These are phyloP conservation scores for Apus apus DNA, from an alignment of 2,113 vertebrate species.

Conservation along the genomic window DNA sequence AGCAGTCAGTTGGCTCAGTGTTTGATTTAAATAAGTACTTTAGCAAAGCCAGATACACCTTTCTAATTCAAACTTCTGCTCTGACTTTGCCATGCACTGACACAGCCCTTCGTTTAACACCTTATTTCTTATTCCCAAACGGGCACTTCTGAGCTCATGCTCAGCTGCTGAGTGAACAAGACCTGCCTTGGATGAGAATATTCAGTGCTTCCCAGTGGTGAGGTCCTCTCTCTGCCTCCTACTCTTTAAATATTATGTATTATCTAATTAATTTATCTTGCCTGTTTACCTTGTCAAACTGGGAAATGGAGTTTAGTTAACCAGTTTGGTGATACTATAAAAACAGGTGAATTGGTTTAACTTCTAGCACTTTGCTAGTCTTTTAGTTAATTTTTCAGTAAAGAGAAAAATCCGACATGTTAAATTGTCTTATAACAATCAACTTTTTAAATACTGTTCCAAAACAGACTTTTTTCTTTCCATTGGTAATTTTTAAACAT, in stretches of 20 bases:
- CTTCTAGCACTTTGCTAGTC: neutral
- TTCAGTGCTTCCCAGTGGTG: neutral
- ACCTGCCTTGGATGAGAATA: neutral
- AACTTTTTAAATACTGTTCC: neutral
- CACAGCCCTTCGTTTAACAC: neutral
- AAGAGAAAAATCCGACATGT: neutral
- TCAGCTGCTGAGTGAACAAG: constrained; percentile 16
- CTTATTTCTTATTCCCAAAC: neutral
- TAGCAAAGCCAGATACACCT: neutral
- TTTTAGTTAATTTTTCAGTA: constrained; percentile 4
- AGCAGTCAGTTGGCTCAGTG: neutral
- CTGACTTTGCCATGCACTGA: neutral
- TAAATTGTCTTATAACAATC: neutral
- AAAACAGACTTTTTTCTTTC: neutral
- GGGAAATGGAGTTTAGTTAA: constrained; percentile 42
- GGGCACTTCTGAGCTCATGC: constrained; percentile 5
- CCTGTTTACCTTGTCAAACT: constrained; percentile 30
- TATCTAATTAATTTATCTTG: constrained; percentile 12
- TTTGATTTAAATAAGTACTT: constrained; percentile 38
- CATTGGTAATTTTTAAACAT: neutral
- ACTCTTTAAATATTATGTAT: constrained; percentile 22
- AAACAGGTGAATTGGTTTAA: neutral
- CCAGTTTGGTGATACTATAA: neutral
- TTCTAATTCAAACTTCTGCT: neutral
- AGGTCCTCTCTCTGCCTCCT: neutral